phyloP scores from a whole-genome alignment of 2,888 invertebrate species.

The Synergus japonicus region DNA sequence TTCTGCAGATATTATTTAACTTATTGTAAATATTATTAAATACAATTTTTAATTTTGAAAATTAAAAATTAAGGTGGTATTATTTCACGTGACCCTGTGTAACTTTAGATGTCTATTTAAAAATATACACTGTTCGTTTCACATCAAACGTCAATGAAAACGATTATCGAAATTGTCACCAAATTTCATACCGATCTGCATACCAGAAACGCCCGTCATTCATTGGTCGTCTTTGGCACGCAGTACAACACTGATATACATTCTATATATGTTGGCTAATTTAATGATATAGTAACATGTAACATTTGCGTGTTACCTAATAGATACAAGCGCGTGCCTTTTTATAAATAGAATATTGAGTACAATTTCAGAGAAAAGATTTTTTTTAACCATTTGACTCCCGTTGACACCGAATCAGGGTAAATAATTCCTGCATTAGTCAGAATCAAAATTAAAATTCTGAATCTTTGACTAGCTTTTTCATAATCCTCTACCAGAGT shows the following conservation, averaged over 20 bases:
- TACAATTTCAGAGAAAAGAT: neutral
- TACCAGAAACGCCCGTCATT: slow-evolving; percentile 14
- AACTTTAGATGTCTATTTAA: neutral
- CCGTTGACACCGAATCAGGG: no score
- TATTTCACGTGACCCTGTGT: slow-evolving; percentile 32
- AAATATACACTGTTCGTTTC: slow-evolving; percentile 33
- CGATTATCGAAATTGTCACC: slow-evolving; percentile 5
- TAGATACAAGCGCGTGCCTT: slow-evolving; percentile 30
- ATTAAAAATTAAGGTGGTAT: neutral
- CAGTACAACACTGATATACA: slow-evolving; percentile 27
- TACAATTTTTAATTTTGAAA: neutral
- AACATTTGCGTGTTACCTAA: slow-evolving; percentile 30
- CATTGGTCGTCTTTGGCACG: slow-evolving; percentile 9
- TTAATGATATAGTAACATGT: slow-evolving; percentile 32
- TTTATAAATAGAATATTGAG: neutral
- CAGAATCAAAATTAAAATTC: no score
- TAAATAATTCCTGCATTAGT: no score
- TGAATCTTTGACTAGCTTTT: no score
- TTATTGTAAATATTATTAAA: neutral
- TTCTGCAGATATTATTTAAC: neutral
- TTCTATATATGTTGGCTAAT: slow-evolving; percentile 29
- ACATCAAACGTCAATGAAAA: slow-evolving; percentile 4
- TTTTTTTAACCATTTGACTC: no score
- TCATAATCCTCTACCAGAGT: neutral
- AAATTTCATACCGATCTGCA: slow-evolving; percentile 15